Base-by-base conservation (phyloP, 1,140 invertebrate genomes). In the Plectrocnemia conspersa region DNA sequence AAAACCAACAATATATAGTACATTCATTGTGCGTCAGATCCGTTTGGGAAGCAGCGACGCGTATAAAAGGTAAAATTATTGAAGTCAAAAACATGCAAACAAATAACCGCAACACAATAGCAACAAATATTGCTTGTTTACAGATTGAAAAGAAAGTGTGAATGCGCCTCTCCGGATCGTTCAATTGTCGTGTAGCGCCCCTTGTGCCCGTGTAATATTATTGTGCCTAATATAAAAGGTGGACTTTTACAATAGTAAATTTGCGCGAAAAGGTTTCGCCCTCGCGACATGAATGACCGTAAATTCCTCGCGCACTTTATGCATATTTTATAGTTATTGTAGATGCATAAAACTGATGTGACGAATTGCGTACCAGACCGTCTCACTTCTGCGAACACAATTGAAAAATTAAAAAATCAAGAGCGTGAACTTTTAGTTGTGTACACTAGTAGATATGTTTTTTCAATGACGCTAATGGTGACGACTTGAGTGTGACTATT, bases 91-190 rank as follows among this genome's bases (percentile, higher is more conserved):
- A 49, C 54, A 11, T 23, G 25, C 29, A 15, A 49, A 50, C 54
- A 56, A 54, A 54, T 54, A 46, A 35, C 35, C 24, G 15, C 36
- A 45, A 35, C 35, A 47, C 35, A 23, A 55, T 44, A 49, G n/a
- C n/a, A n/a, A n/a, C n/a, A 56, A 27, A 24, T 25, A 56, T 49
- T 45, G 24, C 56, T 58, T 58, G 50, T 58, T 60, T 52, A 36
- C 48, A 48, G 27, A 52, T 48, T 48, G 53, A 48, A 56, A 60
- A 53, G 53, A 56, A 54, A 54, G 57, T 55, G 47, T 59, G 52
- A 59, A 59, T 54, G 46, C 50, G 18, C 23, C n/a, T 33, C 29
- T 25, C 44, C 18, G 7, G 19, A 13, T 49, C 0, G 53, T 18
- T 49, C 46, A 33, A 56, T 56, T 49, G 54, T 56, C 36, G 33